Base-by-base conservation (phyloP, 2,113 vertebrate species). In the Cervus canadensis region DNA sequence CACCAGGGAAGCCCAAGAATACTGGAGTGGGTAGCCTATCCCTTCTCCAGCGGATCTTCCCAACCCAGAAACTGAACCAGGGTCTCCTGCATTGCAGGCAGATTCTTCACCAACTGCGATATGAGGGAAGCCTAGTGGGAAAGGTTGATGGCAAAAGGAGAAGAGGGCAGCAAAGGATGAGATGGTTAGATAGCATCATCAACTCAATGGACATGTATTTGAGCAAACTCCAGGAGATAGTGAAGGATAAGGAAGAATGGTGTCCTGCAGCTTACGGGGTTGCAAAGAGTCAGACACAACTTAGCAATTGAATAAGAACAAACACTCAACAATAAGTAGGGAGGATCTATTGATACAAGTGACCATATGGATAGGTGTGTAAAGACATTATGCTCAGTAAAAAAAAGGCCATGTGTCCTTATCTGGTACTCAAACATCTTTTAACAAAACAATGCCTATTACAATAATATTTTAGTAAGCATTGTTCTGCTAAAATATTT, bases 321-420 rank as follows among this genome's bases (percentile, higher is more conserved):
- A 7, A 50, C 28, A 17, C 21, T 78, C 64, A 48, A 36, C 33
- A 57, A 21, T 21, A 64, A 33, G 21, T 3, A 59, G 79, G 67
- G 40, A 64, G 28, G 21, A 9, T 30, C 28, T 23, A 30, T 0
- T 21, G 19, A 81, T 3, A 40, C 14, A 57, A 3, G 36, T 7
- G 14, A 36, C 2, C 5, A 36, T 9, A 45, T 2, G 9, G 6
- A n/a, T 3, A 33, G 26, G 5, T 4, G 7, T 59, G 40, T 33
- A 54, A 79, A 67, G 36, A 62, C 52, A 62, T 30, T 7, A 50
- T 0, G 16, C 82, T 45, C 6, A 5, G 23, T 11, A 17, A 26
- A 12, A 12, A 12, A 74, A 87, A 67, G 52, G 56, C 23, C 81
- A 25, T 13, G 19, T 48, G 76, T 30, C n/a, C 11, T 57, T 56